Percentiles rank a stretch among this genome's conserved stretches.
phyloP scores from a whole-genome alignment of 2,888 invertebrate genomes.

The Timandra comae region DNA sequence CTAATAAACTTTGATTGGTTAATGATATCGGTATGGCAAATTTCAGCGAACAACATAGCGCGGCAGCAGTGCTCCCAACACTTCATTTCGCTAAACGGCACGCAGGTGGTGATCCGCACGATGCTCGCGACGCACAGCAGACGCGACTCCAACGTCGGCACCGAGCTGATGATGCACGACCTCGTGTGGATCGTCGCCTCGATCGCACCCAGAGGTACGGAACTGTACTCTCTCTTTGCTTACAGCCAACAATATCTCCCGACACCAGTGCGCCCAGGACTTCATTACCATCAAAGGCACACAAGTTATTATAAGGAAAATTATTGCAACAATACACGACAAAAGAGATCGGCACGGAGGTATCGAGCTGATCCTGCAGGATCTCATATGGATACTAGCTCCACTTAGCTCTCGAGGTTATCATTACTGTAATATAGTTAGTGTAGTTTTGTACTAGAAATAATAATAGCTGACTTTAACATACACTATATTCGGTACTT shows the following conservation, averaged over 20 bases:
- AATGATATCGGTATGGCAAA: constrained; percentile 20
- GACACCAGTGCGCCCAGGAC: constrained; percentile 67
- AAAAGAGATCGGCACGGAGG: constrained; percentile 60
- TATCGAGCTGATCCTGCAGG: constrained; percentile 68
- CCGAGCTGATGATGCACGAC: constrained; percentile 75
- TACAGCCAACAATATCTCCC: constrained; percentile 64
- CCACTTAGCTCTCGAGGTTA: constrained; percentile 72
- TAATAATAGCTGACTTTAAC: too few relatives aligned
- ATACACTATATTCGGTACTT: too few relatives aligned
- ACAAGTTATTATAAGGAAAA: constrained; percentile 65
- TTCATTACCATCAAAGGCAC: constrained; percentile 70
- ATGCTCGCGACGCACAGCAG: constrained; percentile 69
- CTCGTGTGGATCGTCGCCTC: constrained; percentile 79
- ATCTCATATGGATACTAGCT: constrained; percentile 75
- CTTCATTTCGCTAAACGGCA: constrained; percentile 73
- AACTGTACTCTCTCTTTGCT: constrained; percentile 22
- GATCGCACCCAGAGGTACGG: constrained; percentile 72
- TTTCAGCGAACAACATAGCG: constrained; percentile 73
- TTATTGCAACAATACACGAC: constrained; percentile 63
- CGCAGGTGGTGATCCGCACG: constrained; percentile 75
- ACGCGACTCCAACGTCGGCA: constrained; percentile 68
- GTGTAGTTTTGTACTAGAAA: too few relatives aligned
- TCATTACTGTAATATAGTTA: too few relatives aligned
- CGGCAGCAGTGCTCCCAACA: constrained; percentile 71
- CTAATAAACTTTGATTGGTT: too few relatives aligned